Base-by-base conservation (phyloP, 2,113 vertebrate genomes). In the Arvicanthis niloticus region DNA sequence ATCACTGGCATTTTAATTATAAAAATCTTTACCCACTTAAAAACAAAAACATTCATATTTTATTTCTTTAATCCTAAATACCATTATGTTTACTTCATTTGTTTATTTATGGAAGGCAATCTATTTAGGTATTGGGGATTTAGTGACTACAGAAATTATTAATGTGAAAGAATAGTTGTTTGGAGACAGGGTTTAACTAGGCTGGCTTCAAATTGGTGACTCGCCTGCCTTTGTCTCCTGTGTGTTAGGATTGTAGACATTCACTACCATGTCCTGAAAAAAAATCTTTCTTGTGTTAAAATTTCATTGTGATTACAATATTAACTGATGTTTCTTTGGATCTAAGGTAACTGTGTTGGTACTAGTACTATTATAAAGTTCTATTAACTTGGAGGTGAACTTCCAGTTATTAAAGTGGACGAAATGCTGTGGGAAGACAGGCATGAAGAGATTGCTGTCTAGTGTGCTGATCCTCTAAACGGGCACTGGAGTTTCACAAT, bases 41-140 rank as follows among this genome's bases (percentile, higher is more conserved):
- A 67, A 88, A 84, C 73, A 72, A 85, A 48, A 88, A 42, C 8
- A 93, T 91, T 72, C 58, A 84, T 67, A 95, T 94, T 87, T 86
- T 91, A 81, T 67, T 87, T 96, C 40, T 77, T 94, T 75, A 95
- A 84, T 68, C 40, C 37, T 68, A 94, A 93, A 73, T 96, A 94
- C 17, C 70, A 87, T n/a, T 51, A 5, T 45, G 22, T 45, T 40
- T 84, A 84, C 80, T 95, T 86, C 68, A 56, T 82, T 94, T 58
- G 40, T 78, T 81, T 84, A 37, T 77, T 95, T 89, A 62, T 78
- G 60, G 60, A 76, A 84, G 88, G 77, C 7, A 91, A 1, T 91
- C 10, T 91, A 40, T 77, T 93, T 81, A 94, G 24, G 24, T 84
- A 91, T 87, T 89, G 68, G 67, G 37, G 37, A 95, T n/a, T 77